Evolutionary conservation across 2,888 invertebrate species (phyloP), one percentile per base, ranked within the genome.

Genomic region (Theretra japonica): DNA sequence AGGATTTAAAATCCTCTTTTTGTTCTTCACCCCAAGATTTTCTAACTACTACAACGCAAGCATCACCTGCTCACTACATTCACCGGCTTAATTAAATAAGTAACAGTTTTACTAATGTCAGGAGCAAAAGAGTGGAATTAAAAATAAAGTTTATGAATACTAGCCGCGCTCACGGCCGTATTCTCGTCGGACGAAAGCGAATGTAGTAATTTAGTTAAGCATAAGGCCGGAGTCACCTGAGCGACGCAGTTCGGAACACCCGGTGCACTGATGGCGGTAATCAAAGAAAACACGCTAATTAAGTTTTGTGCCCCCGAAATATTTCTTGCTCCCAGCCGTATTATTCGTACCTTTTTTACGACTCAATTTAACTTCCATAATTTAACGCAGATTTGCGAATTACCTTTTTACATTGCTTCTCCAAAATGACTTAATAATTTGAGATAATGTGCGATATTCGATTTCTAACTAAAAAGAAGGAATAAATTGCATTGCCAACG

Each of bases 231-330:
- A 88, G 88, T 90, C 92, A 92, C 91, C 92, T 93, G 91, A 87
- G 86, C 84, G 84, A 80, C 79, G 88, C 87, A 86, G 87, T 93
- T 91, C 80, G 81, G 76, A 75, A 83, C 94, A 94, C 83, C 92
- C 89, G 93, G 92, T 86, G 91, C 91, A 84, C 90, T 92, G 93
- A 94, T 93, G 92, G 87, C 90, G 82, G 92, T 90, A 94, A 94
- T 94, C 93, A 93, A 92, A 94, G 93, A 93, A 94, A 93, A 92
- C 89, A 90, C 89, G 88, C 92, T 93, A 93, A 94, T 94, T 94
- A 93, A 92, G 88, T 92, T 82, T 88, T 84, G 83, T 82, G 83
- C 88, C 86, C 84, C 80, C 80, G 77, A 85, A 88, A 90, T 90
- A 89, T 89, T 88, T 87, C 87, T 86, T 84, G 80, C 60, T 71